phyloP scores from a whole-genome alignment of 1,140 invertebrate species.

The fruit fly (Drosophila melanogaster) region Release_6_plus_ISO1_MT NT_033777.3:23563501-23564000 shows the following conservation, averaged over 20 bases:
- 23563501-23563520: slow-evolving; percentile 59
- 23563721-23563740: slow-evolving; percentile 15
- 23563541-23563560: slow-evolving; percentile 24
- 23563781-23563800: slow-evolving; percentile 58
- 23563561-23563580: slow-evolving; percentile 42
- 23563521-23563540: slow-evolving; percentile 22
- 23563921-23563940: slow-evolving; percentile 43
- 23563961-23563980: slow-evolving; percentile 28
- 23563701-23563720: slow-evolving; percentile 13
- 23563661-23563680: slow-evolving; percentile 56
- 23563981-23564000: slow-evolving; percentile 28
- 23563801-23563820: slow-evolving; percentile 61
- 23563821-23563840: slow-evolving; percentile 65
- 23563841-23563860: slow-evolving; percentile 33
- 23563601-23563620: slow-evolving; percentile 75
- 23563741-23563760: slow-evolving; percentile 52
- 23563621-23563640: slow-evolving; percentile 21
- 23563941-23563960: slow-evolving; percentile 23
- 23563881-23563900: slow-evolving; percentile 46
- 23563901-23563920: slow-evolving; percentile 20
- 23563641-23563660: not conserved
- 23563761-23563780: slow-evolving; percentile 69
- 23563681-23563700: slow-evolving; percentile 61
- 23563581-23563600: slow-evolving; percentile 35
- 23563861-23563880: slow-evolving; percentile 20